Evolutionary conservation across 2,113 vertebrate species (phyloP).

Genomic region (Erythrocercus mccallii): DNA sequence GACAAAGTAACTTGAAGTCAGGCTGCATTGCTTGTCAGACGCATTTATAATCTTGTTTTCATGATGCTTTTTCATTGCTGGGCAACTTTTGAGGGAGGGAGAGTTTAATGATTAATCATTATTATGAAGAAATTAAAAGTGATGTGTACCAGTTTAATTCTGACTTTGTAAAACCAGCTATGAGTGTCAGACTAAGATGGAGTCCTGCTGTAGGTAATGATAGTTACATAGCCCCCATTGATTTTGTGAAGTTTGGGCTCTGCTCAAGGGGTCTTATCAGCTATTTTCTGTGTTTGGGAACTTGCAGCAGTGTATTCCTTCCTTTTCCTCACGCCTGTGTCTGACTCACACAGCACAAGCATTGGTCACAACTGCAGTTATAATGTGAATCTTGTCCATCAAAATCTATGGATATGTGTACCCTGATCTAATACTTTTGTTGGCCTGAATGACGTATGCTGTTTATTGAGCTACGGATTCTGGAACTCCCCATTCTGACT

Average conservation of each 20-base stretch:
- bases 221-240: not conserved
- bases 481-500: not conserved
- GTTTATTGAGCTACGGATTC: not conserved
- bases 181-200: not conserved
- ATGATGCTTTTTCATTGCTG: slow-evolving; percentile 10
- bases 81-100: not conserved
- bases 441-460: not conserved
- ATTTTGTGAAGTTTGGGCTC: not conserved
- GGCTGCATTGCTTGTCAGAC: slow-evolving; percentile 45
- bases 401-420: not conserved
- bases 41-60: slow-evolving; percentile 15
- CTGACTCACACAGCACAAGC: not conserved
- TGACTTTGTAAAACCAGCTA: not conserved
- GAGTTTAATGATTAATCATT: not conserved
- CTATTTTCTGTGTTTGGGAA: not conserved
- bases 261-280: not conserved
- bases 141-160: not conserved
- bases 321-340: not conserved
- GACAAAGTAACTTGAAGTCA: not conserved
- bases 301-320: not conserved
- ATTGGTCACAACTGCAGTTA: not conserved
- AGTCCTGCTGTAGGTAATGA: not conserved
- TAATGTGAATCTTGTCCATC: not conserved
- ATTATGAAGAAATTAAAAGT: not conserved
- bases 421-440: not conserved